A percentile compares a stretch with the other conserved stretches of the same genome.
Evolutionary conservation across 2,113 vertebrate species (phyloP).

Genomic region (Oriolus oriolus): DNA sequence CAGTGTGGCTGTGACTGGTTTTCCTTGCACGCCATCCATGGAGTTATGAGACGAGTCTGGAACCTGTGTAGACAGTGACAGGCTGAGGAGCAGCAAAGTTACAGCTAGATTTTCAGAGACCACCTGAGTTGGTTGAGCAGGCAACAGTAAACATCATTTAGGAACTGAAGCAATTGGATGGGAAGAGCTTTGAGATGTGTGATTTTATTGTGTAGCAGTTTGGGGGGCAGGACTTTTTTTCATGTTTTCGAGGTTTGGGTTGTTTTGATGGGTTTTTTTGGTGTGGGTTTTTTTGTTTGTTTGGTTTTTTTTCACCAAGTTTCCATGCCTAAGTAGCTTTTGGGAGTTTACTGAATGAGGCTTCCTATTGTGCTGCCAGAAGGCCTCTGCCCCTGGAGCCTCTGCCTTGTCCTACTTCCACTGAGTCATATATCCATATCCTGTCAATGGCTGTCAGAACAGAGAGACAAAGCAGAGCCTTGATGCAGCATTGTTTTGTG

Average conservation of each 20-base stretch:
- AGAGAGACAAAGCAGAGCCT: not conserved
- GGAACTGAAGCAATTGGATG: not conserved
- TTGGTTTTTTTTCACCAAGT: not conserved
- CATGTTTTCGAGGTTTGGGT: rapidly evolving
- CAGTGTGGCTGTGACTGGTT: not conserved
- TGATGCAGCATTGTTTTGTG: not conserved
- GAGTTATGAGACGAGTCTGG: not conserved
- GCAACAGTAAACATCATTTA: not conserved
- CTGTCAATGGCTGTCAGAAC: not conserved
- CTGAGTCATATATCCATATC: not conserved
- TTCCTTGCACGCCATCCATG: not conserved
- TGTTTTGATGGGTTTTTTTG: not conserved
- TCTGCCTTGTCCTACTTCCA: not conserved
- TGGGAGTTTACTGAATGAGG: not conserved
- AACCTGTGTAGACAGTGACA: not conserved
- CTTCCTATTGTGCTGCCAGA: not conserved
- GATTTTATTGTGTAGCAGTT: not conserved
- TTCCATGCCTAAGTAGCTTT: not conserved
- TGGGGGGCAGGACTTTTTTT: not conserved
- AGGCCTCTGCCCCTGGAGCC: rapidly evolving
- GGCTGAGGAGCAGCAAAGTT: not conserved
- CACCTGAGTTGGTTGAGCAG: not conserved
- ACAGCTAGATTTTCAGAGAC: not conserved
- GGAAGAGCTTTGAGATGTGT: not conserved
- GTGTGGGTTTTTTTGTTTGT: not conserved